Evolutionary conservation across 2,797 vertebrate species (phyloP).

Genomic region (Cirrhinus molitorella): DNA sequence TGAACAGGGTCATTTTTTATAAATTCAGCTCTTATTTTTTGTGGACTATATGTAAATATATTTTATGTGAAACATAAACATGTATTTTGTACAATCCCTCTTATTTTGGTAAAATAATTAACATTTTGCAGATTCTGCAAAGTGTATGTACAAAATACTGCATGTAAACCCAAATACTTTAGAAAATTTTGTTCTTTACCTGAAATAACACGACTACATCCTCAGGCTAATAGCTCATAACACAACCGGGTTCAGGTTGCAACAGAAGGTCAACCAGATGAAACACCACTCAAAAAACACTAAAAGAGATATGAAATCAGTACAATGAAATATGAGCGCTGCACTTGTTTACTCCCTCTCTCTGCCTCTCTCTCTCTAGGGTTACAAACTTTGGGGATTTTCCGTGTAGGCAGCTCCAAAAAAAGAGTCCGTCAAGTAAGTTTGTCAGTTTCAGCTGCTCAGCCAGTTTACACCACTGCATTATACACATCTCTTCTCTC

Average conservation of each 20-base stretch:
- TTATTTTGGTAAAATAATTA: too few relatives aligned
- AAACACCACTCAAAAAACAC: neutral
- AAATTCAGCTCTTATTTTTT: too few relatives aligned
- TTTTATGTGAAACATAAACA: too few relatives aligned
- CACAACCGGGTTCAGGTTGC: conserved; percentile 3
- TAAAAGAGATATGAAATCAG: neutral
- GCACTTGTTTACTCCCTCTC: conserved; percentile 19
- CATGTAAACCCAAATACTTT: neutral
- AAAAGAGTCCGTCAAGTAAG: conserved; percentile 90
- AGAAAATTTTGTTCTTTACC: neutral
- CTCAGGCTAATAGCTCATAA: neutral
- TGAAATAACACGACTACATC: neutral
- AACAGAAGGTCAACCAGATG: neutral
- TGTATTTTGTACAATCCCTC: too few relatives aligned
- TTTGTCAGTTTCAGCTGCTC: conserved; percentile 42
- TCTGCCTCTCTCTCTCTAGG: conserved; percentile 75
- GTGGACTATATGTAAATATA: too few relatives aligned
- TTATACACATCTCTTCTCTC: neutral
- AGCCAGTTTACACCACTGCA: conserved; percentile 29
- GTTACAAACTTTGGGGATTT: conserved; percentile 90
- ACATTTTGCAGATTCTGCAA: too few relatives aligned
- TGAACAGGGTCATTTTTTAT: too few relatives aligned
- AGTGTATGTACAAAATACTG: neutral
- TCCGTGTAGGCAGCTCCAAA: conserved; percentile 89
- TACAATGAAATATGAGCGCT: conserved; percentile 5